These are phyloP conservation scores for Oreochromis grahami DNA, from an alignment of 2,797 vertebrate genomes.

Conservation along the genomic window DNA sequence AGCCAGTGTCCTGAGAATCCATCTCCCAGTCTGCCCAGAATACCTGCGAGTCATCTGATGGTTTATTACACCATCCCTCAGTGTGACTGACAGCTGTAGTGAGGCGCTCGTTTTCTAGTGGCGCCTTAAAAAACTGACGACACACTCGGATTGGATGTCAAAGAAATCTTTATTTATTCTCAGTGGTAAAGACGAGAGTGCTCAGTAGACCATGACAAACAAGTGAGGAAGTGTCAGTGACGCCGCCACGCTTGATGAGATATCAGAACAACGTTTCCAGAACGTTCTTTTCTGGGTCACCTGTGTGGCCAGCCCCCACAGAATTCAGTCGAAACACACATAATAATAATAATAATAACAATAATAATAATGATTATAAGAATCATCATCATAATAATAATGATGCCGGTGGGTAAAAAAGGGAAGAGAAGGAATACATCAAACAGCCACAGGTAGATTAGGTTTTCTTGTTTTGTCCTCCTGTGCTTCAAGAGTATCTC, in stretches of 20 bases:
- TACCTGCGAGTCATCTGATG: slow-evolving; percentile 27
- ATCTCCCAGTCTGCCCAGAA: slow-evolving; percentile 2
- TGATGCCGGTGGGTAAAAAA: slow-evolving; percentile 8
- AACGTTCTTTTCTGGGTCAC: slow-evolving; percentile 51
- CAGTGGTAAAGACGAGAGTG: slow-evolving; percentile 58
- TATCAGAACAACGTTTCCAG: slow-evolving; percentile 57
- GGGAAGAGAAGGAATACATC: slow-evolving; percentile 26
- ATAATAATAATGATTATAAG: neutral
- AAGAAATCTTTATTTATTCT: slow-evolving; percentile 67
- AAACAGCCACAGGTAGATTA: slow-evolving; percentile 64
- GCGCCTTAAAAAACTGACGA: slow-evolving; percentile 10
- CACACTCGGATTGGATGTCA: slow-evolving; percentile 42
- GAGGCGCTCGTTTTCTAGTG: neutral
- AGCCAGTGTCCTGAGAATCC: neutral
- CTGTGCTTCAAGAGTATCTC: slow-evolving; percentile 6
- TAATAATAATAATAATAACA: neutral
- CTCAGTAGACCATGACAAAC: slow-evolving; percentile 59
- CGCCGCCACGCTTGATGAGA: slow-evolving; percentile 20
- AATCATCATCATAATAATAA: neutral
- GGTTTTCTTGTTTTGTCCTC: slow-evolving; percentile 33
- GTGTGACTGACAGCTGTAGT: neutral
- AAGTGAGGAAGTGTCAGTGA: slow-evolving; percentile 40
- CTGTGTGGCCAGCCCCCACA: slow-evolving; percentile 64
- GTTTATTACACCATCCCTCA: neutral
- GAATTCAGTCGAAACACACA: slow-evolving; percentile 31